phyloP scores from a whole-genome alignment of 2,888 invertebrate genomes.

The Drosophila nr. perissopoda region DNA sequence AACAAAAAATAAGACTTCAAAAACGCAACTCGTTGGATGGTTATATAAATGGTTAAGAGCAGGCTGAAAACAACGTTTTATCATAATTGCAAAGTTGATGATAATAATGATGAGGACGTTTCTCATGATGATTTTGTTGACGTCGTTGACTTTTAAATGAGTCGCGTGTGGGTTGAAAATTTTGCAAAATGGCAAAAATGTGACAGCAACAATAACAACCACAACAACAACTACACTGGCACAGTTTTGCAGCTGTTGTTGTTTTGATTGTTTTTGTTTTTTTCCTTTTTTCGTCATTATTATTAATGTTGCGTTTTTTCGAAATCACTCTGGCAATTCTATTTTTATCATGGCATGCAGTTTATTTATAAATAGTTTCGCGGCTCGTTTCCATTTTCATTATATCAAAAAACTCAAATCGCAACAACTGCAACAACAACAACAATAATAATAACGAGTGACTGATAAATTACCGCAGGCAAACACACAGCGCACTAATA shows the following conservation, averaged over 20 bases:
- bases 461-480: constrained; percentile 67
- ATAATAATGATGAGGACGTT: constrained; percentile 16
- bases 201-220: constrained; percentile 6
- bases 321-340: constrained; percentile 62
- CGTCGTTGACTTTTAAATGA: constrained; percentile 59
- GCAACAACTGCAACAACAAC: constrained; percentile 34
- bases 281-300: constrained; percentile 19
- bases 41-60: constrained; percentile 45
- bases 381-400: constrained; percentile 67
- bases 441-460: constrained; percentile 50
- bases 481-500: constrained; percentile 40
- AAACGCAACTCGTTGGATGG: constrained; percentile 25
- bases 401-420: constrained; percentile 55
- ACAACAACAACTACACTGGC: constrained; percentile 40
- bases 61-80: constrained; percentile 29
- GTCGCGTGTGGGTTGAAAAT: constrained; percentile 72
- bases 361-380: constrained; percentile 73
- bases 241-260: constrained; percentile 55
- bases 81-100: constrained; percentile 13
- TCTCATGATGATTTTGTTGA: constrained; percentile 36
- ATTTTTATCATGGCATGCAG: constrained; percentile 75
- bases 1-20: constrained; percentile 1
- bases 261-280: neutral
- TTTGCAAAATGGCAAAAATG: constrained; percentile 47
- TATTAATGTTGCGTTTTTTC: constrained; percentile 45